These are phyloP conservation scores for Carlito syrichta DNA, from an alignment of 2,113 vertebrate species.

Conservation along the genomic window DNA sequence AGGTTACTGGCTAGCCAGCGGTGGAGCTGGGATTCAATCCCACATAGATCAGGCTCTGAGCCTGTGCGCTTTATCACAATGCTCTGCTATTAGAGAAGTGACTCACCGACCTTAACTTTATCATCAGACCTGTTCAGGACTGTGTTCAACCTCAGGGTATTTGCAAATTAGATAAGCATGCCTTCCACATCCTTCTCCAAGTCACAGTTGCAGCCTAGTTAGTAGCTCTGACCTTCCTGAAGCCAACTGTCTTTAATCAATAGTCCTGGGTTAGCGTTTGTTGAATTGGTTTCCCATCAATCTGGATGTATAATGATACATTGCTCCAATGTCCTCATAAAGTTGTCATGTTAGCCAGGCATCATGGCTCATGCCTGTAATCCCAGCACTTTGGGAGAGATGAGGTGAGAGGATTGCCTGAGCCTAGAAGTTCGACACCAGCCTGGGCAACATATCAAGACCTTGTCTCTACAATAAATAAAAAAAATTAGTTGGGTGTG, in stretches of 20 bases:
- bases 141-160: neutral
- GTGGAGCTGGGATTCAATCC: neutral
- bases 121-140: rapidly evolving
- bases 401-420: no score
- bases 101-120: rapidly evolving
- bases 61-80: rapidly evolving
- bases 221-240: neutral
- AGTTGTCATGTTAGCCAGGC: neutral
- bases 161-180: neutral
- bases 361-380: no score
- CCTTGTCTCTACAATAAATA: no score
- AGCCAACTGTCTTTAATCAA: neutral
- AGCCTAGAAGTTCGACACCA: no score
- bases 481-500: no score
- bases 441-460: no score
- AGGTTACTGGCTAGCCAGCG: neutral
- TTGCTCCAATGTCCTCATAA: rapidly evolving
- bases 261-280: neutral
- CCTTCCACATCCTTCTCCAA: neutral
- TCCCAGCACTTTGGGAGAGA: no score
- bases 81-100: no score
- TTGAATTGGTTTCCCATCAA: neutral
- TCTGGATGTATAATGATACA: neutral
- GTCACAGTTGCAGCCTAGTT: no score
- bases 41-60: neutral